These are phyloP conservation scores for Enoplosus armatus DNA, from an alignment of 2,797 vertebrate species.

Conservation along the genomic window DNA sequence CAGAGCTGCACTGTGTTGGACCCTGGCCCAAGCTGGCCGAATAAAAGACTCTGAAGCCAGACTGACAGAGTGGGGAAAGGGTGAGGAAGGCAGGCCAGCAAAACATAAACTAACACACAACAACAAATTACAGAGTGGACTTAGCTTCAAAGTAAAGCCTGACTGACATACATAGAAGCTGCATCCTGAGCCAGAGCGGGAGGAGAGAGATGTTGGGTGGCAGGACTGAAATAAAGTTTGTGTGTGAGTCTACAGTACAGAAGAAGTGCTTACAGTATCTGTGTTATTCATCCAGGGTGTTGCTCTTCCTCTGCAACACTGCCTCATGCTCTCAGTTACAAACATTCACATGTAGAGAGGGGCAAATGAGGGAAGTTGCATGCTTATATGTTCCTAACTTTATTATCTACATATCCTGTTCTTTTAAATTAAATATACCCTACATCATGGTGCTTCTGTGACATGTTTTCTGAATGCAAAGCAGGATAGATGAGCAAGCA, in stretches of 20 bases:
- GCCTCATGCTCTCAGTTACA: constrained; percentile 24
- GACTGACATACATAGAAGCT: constrained; percentile 53
- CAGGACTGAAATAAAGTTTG: constrained; percentile 29
- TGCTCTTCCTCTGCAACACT: constrained; percentile 12
- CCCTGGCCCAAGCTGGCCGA: constrained; percentile 31
- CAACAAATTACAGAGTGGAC: constrained; percentile 62
- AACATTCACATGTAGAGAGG: constrained; percentile 1
- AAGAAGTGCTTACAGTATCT: constrained; percentile 16
- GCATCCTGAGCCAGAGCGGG: constrained; percentile 30
- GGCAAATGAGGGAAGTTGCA: constrained; percentile 22
- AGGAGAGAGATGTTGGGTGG: constrained; percentile 38
- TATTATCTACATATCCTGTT: not conserved
- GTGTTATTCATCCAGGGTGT: constrained; percentile 26
- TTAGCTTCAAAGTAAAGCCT: constrained; percentile 69
- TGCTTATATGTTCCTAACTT: not conserved
- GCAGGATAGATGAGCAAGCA: not conserved
- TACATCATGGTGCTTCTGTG: not conserved
- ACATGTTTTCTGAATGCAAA: not conserved
- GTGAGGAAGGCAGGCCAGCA: constrained; percentile 38
- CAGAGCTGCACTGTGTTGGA: constrained; percentile 39
- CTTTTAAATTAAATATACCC: not conserved
- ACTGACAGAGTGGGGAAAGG: constrained; percentile 41
- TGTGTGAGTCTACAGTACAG: not conserved
- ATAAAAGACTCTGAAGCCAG: constrained; percentile 45
- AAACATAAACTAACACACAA: constrained; percentile 57